These are phyloP conservation scores for Burhinus oedicnemus DNA, from an alignment of 2,113 vertebrate species.

Conservation along the genomic window DNA sequence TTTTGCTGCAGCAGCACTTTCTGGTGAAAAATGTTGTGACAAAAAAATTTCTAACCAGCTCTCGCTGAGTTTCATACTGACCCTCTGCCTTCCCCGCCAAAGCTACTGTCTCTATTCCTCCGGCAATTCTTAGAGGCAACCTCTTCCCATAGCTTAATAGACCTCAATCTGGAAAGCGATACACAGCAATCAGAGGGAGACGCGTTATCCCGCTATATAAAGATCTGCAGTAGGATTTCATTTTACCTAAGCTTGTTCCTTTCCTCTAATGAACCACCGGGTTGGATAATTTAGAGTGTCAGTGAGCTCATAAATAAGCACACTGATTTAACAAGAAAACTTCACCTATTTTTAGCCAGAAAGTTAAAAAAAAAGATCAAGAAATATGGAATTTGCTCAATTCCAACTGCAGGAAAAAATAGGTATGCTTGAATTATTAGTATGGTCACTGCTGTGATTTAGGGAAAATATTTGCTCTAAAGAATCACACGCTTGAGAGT, in stretches of 20 bases:
- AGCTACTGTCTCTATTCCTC: neutral
- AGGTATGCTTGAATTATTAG: constrained; percentile 22
- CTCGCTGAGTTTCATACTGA: neutral
- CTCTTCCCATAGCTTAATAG: neutral
- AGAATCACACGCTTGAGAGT: neutral
- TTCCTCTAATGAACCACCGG: constrained; percentile 6
- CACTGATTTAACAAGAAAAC: constrained; percentile 27
- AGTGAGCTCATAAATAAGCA: constrained; percentile 42
- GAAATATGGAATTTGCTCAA: neutral
- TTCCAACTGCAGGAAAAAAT: constrained; percentile 4
- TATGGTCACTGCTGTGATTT: neutral
- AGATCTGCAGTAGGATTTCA: constrained; percentile 19
- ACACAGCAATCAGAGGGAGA: constrained; percentile 20
- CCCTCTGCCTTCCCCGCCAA: constrained; percentile 6
- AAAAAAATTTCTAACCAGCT: neutral
- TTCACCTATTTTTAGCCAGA: constrained; percentile 37
- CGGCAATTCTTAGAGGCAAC: neutral
- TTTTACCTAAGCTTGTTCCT: constrained; percentile 29
- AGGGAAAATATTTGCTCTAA: constrained; percentile 18
- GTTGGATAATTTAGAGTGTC: constrained; percentile 28
- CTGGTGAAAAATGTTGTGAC: constrained; percentile 1
- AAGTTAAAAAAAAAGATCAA: neutral
- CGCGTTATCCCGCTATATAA: neutral
- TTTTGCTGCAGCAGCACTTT: constrained; percentile 27
- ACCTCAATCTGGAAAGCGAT: neutral